These are phyloP conservation scores for Miltochrista miniata DNA, from an alignment of 2,888 invertebrate genomes.

Conservation along the genomic window DNA sequence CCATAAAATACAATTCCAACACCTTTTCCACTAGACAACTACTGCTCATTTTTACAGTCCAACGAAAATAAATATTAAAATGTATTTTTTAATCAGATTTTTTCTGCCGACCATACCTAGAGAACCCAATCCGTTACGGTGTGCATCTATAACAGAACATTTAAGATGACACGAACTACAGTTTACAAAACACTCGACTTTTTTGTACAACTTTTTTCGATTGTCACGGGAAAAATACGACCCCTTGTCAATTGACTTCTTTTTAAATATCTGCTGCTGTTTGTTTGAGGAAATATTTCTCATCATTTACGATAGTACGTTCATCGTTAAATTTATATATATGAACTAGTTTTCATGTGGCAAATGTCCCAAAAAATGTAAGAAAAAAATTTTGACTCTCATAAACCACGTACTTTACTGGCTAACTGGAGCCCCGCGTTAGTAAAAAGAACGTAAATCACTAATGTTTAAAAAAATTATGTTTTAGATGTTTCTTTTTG, in stretches of 20 bases:
- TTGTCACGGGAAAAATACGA: constrained; percentile 31
- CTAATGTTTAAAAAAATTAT: too few relatives aligned
- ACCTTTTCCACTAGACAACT: too few relatives aligned
- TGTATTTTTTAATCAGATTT: background rate
- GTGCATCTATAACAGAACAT: constrained; percentile 15
- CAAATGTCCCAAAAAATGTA: too few relatives aligned
- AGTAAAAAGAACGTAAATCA: too few relatives aligned
- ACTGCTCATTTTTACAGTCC: too few relatives aligned
- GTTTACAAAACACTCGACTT: constrained; percentile 25
- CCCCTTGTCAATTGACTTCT: constrained; percentile 4
- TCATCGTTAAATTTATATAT: background rate
- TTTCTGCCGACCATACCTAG: constrained; percentile 11
- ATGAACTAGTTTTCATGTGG: too few relatives aligned
- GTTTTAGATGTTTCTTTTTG: too few relatives aligned
- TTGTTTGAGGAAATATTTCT: background rate
- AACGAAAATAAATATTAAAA: background rate
- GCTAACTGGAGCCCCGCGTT: too few relatives aligned
- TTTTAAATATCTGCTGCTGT: background rate
- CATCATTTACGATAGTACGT: background rate
- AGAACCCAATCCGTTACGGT: constrained; percentile 25
- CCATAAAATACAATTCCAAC: too few relatives aligned
- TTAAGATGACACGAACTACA: constrained; percentile 28
- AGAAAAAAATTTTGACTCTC: too few relatives aligned
- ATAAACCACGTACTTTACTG: too few relatives aligned
- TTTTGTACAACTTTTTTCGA: constrained; percentile 21